Base-by-base conservation (phyloP, 2,113 vertebrate genomes). In the Centropus unirufus region DNA sequence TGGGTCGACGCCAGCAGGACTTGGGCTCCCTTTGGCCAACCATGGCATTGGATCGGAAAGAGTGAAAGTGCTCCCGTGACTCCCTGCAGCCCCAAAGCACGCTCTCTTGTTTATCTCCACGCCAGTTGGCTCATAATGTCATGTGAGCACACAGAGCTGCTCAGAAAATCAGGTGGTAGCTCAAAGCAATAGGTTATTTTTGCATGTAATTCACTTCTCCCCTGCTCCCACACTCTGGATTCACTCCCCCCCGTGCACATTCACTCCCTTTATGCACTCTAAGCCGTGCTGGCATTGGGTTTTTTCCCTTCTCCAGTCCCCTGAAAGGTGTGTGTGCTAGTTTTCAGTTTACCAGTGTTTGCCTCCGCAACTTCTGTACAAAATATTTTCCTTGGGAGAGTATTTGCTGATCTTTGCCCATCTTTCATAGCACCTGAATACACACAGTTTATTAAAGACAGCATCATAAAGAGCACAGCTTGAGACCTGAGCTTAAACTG, bases 1-100 rank as follows among this genome's bases (percentile, higher is more conserved):
- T 99, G 99, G 98, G 98, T 40, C 4, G 19, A 29, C 72, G 98
- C 98, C 98, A 98, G 98, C 98, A 80, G 98, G 97, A 88, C 67
- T 62, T 8, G 91, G 94, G 96, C 96, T 97, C 14, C 96, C 89
- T 84, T 58, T 18, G 82, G 91, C 83, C 93, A 79, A 29, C 92
- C 82, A 0, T 72, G 92, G 39, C 92, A 73, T 90, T 74, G 97
- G 81, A 46, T 93, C 95, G 93, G 97, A 97, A 98, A 95, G 97
- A 98, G 97, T 97, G 97, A 98, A 98, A 98, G 96, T 94, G 62
- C 62, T 84, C 44, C 36, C 1, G 11, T 67, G 92, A 30, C 81
- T 80, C 52, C 4, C 54, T 54, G 61, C 55, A 30, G 82, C 90
- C 83, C 36, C 84, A 5, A 2, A 10, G 81, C 87, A 34, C 24